phyloP scores from a whole-genome alignment of 2,888 invertebrate species.

The Galerucella nymphaeae region DNA sequence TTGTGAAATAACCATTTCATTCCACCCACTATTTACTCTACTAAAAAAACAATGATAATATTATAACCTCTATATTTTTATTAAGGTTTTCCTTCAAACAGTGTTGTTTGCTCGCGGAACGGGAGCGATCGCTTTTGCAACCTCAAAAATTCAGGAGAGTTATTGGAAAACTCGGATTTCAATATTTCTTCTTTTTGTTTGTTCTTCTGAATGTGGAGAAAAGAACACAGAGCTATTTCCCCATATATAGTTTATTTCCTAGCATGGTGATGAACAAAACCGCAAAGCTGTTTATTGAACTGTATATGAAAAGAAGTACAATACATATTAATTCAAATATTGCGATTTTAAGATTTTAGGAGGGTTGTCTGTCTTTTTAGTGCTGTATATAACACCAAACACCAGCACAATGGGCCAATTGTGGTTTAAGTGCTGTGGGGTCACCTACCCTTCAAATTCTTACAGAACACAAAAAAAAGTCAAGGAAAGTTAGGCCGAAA shows the following conservation, averaged over 20 bases:
- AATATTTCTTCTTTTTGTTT: conserved; percentile 31
- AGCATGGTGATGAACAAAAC: not conserved
- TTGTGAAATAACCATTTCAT: not conserved
- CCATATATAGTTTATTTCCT: not conserved
- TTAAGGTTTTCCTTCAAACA: conserved; percentile 29
- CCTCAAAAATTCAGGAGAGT: conserved; percentile 14
- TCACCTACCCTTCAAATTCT: too few species aligned
- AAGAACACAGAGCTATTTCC: not conserved
- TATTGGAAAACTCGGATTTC: conserved; percentile 34
- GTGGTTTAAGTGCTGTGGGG: too few species aligned
- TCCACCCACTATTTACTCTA: not conserved
- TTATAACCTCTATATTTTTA: conserved; percentile 24
- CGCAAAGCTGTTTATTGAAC: not conserved
- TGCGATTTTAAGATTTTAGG: not conserved
- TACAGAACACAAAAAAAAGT: too few species aligned
- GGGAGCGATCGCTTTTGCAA: conserved; percentile 15
- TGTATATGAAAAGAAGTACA: not conserved
- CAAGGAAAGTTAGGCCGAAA: too few species aligned
- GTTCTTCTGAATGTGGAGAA: conserved; percentile 16
- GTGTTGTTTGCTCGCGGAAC: conserved; percentile 26
- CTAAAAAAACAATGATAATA: not conserved
- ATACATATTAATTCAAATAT: not conserved
- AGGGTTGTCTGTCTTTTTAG: too few species aligned
- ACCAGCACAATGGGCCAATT: too few species aligned
- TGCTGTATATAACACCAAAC: too few species aligned